Base-by-base conservation (phyloP, 2,888 invertebrate genomes). In the Stenodera caucasica region DNA sequence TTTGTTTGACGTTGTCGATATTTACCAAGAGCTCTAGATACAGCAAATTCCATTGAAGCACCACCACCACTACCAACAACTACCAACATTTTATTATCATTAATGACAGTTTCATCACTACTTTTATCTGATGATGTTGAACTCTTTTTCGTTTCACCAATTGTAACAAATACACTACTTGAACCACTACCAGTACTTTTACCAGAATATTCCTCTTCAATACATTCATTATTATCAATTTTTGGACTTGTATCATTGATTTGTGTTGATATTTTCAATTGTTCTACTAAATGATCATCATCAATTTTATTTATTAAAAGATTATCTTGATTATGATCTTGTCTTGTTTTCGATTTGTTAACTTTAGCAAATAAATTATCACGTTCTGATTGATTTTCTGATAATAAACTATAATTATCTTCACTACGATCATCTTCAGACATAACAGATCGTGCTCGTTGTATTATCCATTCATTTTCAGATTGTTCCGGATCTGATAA, bases 1-100 rank as follows among this genome's bases (percentile, higher is more conserved):
- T 88, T 87, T 32, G 89, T 89, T 70, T 90, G 89, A 64, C 90
- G 84, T 67, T 90, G 85, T 50, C 92, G 83, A 75, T 91, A 92
- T 80, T 91, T 91, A 23, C 91, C 92, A 23, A 92, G 80, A 0
- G 92, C 92, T 73, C 92, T 81, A 0, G 92, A 92, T 0, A 92
- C 92, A 0, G 92, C 91, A 78, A 92, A 92, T 76, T 92, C 92
- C 85, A 92, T 90, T 9, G 90, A 89, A 14, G 90, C 86, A 18
- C 88, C 87, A 62, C 86, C 83, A 14, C 90, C 86, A 18, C 88
- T 87, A 62, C 86, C 83, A n/a, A 85, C 83, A n/a, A 83, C 82
- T 3, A 85, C 84, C 45, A 85, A 77, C 9, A 80, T 80, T 68
- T 78, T 78, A 55, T 71, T 84, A 58, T 85, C 85, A 0, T 70